Evolutionary conservation across 2,797 vertebrate genomes (phyloP).

Genomic region (Rhyacichthys aspro): DNA sequence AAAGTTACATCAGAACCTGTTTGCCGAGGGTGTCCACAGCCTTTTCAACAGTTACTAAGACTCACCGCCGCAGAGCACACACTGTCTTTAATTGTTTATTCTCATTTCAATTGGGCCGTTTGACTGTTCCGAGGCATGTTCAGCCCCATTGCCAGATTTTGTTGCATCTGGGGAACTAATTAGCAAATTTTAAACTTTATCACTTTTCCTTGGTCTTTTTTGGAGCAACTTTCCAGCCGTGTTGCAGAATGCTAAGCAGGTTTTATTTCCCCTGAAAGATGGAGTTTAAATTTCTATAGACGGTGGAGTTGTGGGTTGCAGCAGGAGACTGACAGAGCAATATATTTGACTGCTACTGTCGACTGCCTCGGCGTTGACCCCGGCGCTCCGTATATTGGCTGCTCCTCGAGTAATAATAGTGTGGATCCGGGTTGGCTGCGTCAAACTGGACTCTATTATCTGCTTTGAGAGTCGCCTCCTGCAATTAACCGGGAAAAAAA

Average conservation of each 20-base stretch:
- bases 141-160: background rate
- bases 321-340: background rate
- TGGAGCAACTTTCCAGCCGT: background rate
- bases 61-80: background rate
- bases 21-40: conserved; percentile 18
- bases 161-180: conserved; percentile 36
- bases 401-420: conserved; percentile 16
- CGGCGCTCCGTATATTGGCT: conserved; percentile 7
- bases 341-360: conserved; percentile 3
- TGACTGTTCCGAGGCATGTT: conserved; percentile 7
- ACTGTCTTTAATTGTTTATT: conserved; percentile 12
- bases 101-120: conserved; percentile 1
- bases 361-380: conserved; percentile 5
- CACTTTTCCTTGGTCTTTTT: conserved; percentile 1
- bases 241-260: conserved; percentile 18
- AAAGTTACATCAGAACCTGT: conserved; percentile 28
- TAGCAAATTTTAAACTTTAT: conserved; percentile 29
- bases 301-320: conserved; percentile 1
- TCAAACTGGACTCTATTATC: conserved; percentile 4
- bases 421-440: conserved; percentile 1
- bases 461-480: conserved; percentile 2
- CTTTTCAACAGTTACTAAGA: conserved; percentile 20
- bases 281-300: background rate
- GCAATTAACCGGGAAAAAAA: conserved; percentile 17
- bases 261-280: conserved; percentile 13